These are phyloP conservation scores for Luperina testacea DNA, from an alignment of 2,888 invertebrate genomes.

Conservation along the genomic window DNA sequence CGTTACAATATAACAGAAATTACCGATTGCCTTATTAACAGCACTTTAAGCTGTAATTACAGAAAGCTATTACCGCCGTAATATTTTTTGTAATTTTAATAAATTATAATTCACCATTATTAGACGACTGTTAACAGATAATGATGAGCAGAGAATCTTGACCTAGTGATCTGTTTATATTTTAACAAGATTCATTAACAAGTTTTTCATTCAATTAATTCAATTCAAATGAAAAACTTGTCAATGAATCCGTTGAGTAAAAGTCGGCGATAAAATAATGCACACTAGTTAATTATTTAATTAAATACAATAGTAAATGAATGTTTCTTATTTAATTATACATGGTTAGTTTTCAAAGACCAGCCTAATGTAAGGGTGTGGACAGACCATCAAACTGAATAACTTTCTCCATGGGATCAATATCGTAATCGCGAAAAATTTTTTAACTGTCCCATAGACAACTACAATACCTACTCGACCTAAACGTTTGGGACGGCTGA, in stretches of 20 bases:
- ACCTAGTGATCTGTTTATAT: slow-evolving; percentile 35
- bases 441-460: too few relatives aligned
- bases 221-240: slow-evolving; percentile 18
- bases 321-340: background rate
- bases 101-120: slow-evolving; percentile 13
- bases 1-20: slow-evolving; percentile 7
- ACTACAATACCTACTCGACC: too few relatives aligned
- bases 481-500: too few relatives aligned
- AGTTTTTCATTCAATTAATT: background rate
- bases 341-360: too few relatives aligned
- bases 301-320: background rate
- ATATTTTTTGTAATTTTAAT: slow-evolving; percentile 33
- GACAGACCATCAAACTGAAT: too few relatives aligned
- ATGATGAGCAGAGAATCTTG: slow-evolving; percentile 39
- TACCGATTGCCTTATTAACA: background rate
- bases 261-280: background rate
- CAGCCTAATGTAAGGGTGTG: too few relatives aligned
- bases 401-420: too few relatives aligned
- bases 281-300: background rate
- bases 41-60: slow-evolving; percentile 22
- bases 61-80: slow-evolving; percentile 38
- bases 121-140: background rate
- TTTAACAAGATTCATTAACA: background rate
- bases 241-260: background rate
- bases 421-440: too few relatives aligned